Conservation (phyloP, 1,140 invertebrate species). For the Metaphire vulgaris region DNA sequence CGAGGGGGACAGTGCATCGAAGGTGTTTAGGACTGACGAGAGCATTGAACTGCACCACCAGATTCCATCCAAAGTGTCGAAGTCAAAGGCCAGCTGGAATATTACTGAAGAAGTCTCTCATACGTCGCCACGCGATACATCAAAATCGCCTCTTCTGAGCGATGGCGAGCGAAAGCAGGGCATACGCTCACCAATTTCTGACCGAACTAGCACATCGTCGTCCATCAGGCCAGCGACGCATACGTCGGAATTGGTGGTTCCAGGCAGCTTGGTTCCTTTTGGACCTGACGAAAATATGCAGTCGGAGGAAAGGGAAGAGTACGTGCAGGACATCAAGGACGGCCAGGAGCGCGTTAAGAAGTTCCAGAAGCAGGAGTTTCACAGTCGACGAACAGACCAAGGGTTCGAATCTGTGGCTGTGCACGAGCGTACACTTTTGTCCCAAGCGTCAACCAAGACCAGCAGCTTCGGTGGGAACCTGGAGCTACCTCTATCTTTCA, state of each 20-base stretch:
- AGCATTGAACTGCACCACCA: neutral
- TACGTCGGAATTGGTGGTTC: neutral
- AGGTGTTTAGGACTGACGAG: neutral
- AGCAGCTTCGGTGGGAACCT: constrained; percentile 21
- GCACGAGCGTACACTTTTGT: constrained; percentile 25
- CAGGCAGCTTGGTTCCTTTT: neutral
- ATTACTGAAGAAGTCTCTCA: neutral
- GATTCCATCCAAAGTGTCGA: neutral
- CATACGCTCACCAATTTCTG: neutral
- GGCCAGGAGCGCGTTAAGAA: constrained; percentile 23
- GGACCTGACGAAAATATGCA: constrained; percentile 24
- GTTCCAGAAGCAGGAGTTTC: constrained; percentile 64
- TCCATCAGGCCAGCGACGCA: neutral
- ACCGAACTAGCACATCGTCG: neutral
- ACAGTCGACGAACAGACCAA: constrained; percentile 71
- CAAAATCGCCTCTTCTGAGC: neutral
- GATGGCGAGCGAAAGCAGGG: neutral
- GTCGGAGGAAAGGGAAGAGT: constrained; percentile 26
- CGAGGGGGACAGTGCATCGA: constrained; percentile 55
- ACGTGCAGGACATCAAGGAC: constrained; percentile 22
- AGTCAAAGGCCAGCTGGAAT: neutral
- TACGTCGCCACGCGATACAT: neutral
- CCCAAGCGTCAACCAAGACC: constrained; percentile 11
- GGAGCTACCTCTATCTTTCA: constrained; percentile 58
- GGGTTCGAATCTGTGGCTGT: constrained; percentile 38